These are phyloP conservation scores for Reinhardtius hippoglossoides DNA, from an alignment of 2,113 vertebrate species.

Conservation along the genomic window DNA sequence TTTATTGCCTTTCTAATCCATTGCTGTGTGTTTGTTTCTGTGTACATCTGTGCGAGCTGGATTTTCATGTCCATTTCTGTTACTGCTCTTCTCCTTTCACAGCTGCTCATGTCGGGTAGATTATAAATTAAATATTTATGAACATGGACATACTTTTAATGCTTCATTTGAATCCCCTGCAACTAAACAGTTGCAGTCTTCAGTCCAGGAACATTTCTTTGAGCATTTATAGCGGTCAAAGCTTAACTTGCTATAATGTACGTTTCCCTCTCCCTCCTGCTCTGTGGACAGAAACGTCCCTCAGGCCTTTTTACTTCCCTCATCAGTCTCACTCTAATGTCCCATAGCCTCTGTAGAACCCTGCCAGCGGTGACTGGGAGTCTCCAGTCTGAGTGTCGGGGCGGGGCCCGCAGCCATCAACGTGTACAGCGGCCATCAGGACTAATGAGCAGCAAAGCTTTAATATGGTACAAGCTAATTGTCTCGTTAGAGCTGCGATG, in stretches of 20 bases:
- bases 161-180: no score
- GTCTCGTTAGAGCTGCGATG: conserved; percentile 55
- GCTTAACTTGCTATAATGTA: not conserved
- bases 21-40: no score
- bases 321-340: conserved; percentile 8
- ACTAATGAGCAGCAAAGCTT: conserved; percentile 51
- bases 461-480: conserved; percentile 51
- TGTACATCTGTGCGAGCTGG: no score
- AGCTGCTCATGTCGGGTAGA: not conserved
- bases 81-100: not conserved
- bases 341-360: conserved; percentile 31
- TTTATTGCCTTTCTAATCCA: no score
- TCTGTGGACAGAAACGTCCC: conserved; percentile 22
- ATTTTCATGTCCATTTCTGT: no score
- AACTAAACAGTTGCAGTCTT: not conserved
- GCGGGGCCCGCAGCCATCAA: not conserved
- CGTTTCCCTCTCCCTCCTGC: not conserved
- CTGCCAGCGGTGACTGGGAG: conserved; percentile 9
- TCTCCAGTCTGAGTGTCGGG: conserved; percentile 36
- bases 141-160: no score
- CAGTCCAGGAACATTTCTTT: not conserved
- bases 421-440: conserved; percentile 15
- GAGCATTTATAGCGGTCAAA: not conserved
- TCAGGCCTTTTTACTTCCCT: conserved; percentile 15
- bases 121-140: no score